Base-by-base conservation (phyloP, 2,113 vertebrate species). In the Ophthalmolycus amberensis region DNA sequence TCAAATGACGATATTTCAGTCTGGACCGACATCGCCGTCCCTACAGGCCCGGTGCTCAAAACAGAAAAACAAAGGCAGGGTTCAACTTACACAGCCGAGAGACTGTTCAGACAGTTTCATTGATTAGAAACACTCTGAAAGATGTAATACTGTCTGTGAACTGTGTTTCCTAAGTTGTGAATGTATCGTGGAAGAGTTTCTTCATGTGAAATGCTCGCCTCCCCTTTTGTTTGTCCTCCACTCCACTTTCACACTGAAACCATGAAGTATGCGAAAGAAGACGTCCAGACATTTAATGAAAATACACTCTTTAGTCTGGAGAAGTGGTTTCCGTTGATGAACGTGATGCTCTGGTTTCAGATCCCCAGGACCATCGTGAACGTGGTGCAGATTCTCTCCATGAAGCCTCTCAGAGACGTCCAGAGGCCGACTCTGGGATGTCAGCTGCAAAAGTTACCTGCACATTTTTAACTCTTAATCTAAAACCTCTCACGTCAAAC, bases 281-380 rank as follows among this genome's bases (percentile, higher is more conserved):
- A 29, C 3, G 2, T 9, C 11, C n/a, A 56, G 37, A 66, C 58
- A 7, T 48, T 12, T 5, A n/a, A 44, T 3, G 15, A 67, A 67
- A 29, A 1, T 1, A 2, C 14, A 25, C 25, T 18, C 18, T 6
- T 54, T 7, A 25, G n/a, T 46, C 34, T 3, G 4, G 4, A 56
- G 14, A 42, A 3, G 7, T 34, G 9, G 22, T 10, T 38, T n/a
- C 0, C 18, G 50, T 58, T 18, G 0, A 34, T 66, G 25, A 42
- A 20, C 5, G 18, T 50, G 9, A 1, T 50, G 12, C 0, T 59
- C 15, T 71, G 67, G 73, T 59, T 71, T 64, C 92, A 95, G 94
- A 82, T 94, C 25, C 93, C 93, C 25, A 87, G 94, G 76, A 78
- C 90, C 16, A 92, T 95, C 1, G 89, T 93, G 40, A 95, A 95